A percentile compares a stretch with the other conserved stretches of the same genome.
Evolutionary conservation across 2,113 vertebrate species (phyloP).

Genomic region (Helogale parvula): DNA sequence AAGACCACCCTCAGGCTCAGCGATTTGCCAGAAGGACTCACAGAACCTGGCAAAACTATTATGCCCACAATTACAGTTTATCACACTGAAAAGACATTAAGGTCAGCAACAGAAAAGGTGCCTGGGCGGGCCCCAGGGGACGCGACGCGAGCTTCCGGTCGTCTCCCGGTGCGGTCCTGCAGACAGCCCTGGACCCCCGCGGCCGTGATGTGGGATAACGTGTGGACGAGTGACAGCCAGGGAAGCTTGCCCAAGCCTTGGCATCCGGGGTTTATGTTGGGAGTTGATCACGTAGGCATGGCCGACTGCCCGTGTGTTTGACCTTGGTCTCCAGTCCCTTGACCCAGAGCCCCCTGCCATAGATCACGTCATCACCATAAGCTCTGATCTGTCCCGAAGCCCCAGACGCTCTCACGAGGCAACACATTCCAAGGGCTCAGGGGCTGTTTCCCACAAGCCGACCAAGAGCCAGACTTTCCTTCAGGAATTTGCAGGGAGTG

Average conservation of each 20-base stretch:
- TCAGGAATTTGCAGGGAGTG: too few species aligned
- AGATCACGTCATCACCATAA: neutral
- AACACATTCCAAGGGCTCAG: neutral
- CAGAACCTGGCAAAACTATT: too few species aligned
- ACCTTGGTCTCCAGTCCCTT: neutral
- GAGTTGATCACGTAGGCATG: accelerated
- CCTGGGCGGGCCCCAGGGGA: accelerated
- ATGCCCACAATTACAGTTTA: accelerated
- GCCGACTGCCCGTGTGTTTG: neutral
- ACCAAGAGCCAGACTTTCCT: neutral
- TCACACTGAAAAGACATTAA: neutral
- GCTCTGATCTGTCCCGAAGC: neutral
- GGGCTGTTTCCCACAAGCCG: neutral
- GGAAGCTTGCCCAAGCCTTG: accelerated
- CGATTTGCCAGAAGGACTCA: neutral
- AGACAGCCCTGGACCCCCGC: accelerated
- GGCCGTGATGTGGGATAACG: accelerated
- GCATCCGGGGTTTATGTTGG: neutral
- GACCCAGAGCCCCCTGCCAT: neutral
- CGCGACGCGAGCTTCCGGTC: accelerated
- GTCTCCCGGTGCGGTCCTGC: accelerated
- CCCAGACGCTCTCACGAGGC: neutral
- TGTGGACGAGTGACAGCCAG: accelerated
- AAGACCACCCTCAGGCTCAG: neutral
- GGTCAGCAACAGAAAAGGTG: too few species aligned